Conservation (phyloP, 2,113 vertebrate species). For the Epinephelus fuscoguttatus region DNA sequence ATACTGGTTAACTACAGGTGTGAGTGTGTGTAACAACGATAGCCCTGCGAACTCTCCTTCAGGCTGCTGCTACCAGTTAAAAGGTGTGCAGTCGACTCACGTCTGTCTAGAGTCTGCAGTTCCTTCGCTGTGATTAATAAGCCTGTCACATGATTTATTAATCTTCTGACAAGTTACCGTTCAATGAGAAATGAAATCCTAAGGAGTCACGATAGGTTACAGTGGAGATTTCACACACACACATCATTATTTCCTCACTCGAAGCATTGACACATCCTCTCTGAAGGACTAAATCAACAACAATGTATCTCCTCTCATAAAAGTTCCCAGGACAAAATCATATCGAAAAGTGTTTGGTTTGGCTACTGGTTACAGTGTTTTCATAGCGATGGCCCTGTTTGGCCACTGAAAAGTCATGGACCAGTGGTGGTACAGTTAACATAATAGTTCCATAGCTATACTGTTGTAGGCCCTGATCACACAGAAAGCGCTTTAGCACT, state of each 20-base stretch:
- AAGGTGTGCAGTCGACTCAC: neutral
- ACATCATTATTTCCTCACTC: too few species aligned
- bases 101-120: neutral
- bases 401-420: too few species aligned
- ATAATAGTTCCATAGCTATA: too few species aligned
- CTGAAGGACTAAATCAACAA: neutral
- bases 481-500: too few species aligned
- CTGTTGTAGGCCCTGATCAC: too few species aligned
- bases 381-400: too few species aligned
- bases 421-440: too few species aligned
- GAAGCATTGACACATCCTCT: neutral
- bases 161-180: neutral
- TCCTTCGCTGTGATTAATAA: neutral
- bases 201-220: neutral
- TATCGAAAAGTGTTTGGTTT: neutral
- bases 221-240: neutral
- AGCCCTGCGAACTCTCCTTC: neutral
- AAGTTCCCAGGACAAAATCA: neutral
- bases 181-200: neutral
- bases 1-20: constrained; percentile 34
- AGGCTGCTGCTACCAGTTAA: neutral
- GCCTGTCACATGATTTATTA: neutral
- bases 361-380: too few species aligned
- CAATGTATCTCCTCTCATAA: neutral
- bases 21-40: neutral